Evolutionary conservation across 1,140 invertebrate genomes (phyloP).

Genomic region (Drosophila pseudoananassae): DNA sequence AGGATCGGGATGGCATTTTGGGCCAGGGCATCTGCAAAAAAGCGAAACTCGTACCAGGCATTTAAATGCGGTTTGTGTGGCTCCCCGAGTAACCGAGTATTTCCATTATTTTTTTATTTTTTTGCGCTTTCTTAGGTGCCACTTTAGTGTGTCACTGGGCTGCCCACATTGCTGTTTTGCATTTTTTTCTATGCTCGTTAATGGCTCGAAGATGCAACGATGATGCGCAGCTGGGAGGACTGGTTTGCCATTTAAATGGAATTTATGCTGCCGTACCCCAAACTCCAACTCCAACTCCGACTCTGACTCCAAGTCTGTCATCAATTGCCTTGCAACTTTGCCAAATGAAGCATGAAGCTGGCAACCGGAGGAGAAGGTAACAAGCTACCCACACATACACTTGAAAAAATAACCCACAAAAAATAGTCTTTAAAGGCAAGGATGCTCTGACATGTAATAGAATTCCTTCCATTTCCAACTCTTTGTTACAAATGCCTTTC

Average conservation of each 20-base stretch:
- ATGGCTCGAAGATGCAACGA: constrained; percentile 63
- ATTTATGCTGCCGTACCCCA: constrained; percentile 72
- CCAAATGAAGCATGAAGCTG: constrained; percentile 68
- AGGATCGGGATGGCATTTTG: constrained; percentile 8
- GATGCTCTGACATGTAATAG: too few relatives aligned
- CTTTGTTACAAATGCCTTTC: neutral
- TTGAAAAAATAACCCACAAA: neutral
- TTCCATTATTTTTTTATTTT: constrained; percentile 16
- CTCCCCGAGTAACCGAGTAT: constrained; percentile 39
- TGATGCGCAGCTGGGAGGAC: constrained; percentile 35
- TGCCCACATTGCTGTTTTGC: constrained; percentile 68
- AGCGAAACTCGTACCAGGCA: constrained; percentile 51
- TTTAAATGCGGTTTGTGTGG: constrained; percentile 71
- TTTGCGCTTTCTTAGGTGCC: constrained; percentile 45
- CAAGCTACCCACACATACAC: constrained; percentile 21
- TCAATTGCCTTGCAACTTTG: constrained; percentile 59
- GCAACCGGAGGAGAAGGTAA: constrained; percentile 19
- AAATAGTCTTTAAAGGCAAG: too few relatives aligned
- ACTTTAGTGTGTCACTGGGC: constrained; percentile 76
- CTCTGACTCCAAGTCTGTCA: constrained; percentile 51
- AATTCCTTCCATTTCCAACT: neutral
- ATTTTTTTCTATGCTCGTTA: constrained; percentile 62
- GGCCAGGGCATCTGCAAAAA: constrained; percentile 65
- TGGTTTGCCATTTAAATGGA: constrained; percentile 77
- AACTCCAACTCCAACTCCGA: constrained; percentile 26